Evolutionary conservation across 2,797 vertebrate species (phyloP).

Genomic region (Cirrhinus mrigala): DNA sequence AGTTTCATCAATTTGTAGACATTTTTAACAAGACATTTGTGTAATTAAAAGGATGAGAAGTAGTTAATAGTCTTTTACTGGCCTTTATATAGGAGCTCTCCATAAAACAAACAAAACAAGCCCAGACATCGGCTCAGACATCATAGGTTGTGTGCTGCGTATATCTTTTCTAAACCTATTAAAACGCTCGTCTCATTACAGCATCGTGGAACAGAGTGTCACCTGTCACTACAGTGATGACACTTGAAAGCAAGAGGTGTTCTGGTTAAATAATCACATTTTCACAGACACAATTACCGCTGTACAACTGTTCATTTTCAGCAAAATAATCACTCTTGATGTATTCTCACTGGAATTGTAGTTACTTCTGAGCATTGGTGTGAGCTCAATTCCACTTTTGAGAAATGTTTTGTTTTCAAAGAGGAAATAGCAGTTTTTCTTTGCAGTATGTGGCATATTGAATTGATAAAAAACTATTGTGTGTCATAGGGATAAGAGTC

Average conservation of each 20-base stretch:
- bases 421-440: background rate
- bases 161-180: conserved; percentile 73
- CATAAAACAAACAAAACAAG: no score
- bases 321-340: background rate
- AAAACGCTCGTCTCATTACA: conserved; percentile 60
- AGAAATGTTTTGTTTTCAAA: background rate
- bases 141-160: background rate
- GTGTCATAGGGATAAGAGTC: background rate
- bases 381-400: background rate
- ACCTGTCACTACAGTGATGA: conserved; percentile 69
- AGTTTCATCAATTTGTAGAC: no score
- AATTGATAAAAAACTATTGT: background rate
- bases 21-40: no score
- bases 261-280: conserved; percentile 75
- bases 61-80: no score
- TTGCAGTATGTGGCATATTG: background rate
- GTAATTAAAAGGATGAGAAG: no score
- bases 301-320: conserved; percentile 71
- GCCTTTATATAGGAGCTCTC: no score
- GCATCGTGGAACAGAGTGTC: conserved; percentile 74
- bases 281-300: conserved; percentile 73
- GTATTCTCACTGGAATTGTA: background rate
- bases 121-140: no score
- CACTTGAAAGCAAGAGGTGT: conserved; percentile 67
- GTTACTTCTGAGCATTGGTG: background rate